Evolutionary conservation across 2,113 vertebrate genomes (phyloP).

Genomic region (Nycticryphes semicollaris): DNA sequence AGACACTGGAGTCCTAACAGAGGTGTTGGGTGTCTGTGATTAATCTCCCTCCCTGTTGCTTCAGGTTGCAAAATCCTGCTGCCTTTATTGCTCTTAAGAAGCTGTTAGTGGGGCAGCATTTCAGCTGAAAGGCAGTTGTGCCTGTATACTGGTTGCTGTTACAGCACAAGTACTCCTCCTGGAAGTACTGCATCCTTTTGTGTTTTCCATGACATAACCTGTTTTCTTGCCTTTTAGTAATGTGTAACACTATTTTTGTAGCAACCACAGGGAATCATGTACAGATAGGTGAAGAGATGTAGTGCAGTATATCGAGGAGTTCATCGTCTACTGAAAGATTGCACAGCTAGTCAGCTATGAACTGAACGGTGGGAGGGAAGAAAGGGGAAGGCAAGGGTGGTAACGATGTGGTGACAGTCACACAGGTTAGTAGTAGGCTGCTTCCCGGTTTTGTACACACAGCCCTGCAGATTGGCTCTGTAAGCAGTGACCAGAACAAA

Average conservation of each 20-base stretch:
- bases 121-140: not conserved
- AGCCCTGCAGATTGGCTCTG: not conserved
- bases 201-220: not conserved
- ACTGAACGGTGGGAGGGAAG: not conserved
- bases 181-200: not conserved
- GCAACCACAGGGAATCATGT: not conserved
- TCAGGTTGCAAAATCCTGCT: not conserved
- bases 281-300: not conserved
- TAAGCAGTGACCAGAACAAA: not conserved
- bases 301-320: too few species aligned
- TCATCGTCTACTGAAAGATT: not conserved
- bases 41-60: not conserved
- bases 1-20: not conserved
- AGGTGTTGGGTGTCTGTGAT: not conserved
- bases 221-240: not conserved
- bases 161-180: accelerated
- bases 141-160: not conserved
- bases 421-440: not conserved
- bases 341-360: not conserved
- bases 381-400: not conserved
- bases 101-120: not conserved
- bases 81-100: not conserved
- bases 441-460: not conserved
- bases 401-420: not conserved
- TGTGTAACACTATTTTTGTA: not conserved